Base-by-base conservation (phyloP, 2,113 vertebrate species). In the Atherinomorus stipes region DNA sequence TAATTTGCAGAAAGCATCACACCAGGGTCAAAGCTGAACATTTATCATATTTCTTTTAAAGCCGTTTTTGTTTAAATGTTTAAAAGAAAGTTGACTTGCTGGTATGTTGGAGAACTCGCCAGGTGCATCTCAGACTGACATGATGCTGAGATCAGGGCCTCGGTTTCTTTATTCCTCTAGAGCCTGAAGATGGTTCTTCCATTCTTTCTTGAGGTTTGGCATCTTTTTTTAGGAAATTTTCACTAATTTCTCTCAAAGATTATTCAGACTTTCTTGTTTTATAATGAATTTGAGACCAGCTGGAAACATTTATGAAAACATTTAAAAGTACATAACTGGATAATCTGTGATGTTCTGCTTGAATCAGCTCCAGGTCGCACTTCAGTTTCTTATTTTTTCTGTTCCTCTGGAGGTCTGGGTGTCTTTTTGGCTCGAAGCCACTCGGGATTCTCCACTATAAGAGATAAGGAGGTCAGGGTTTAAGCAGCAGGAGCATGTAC, bases 121-220 rank as follows among this genome's bases (percentile, higher is more conserved):
- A 57, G 56, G 52, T 68, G 52, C 54, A 67, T 56, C 65, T 5
- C 26, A 57, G 65, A 45, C 25, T n/a, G 11, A 7, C 51, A 28
- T 34, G 37, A 67, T 54, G 64, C 54, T 67, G 23, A 42, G 64
- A 54, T 54, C 18, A 42, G 64, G 50, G 18, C 64, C 54, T 51
- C 28, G 22, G 34, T 25, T 49, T 65, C 64, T 23, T 53, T 25
- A 34, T 19, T 26, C 50, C 10, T 9, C 10, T 28, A 15, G 22
- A 53, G 38, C 18, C 37, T 54, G 51, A 42, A 67, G 44, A 47
- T n/a, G 4, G 47, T 44, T 31, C 45, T 64, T 13, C 49, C 44
- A 64, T 50, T 50, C 25, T 64, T 34, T 26, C 21, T 34, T 12
- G 56, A 58, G 5, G 31, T 11, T 58, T 15, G 21, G 45, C 7